Percentiles rank a stretch among this genome's conserved stretches.
Conservation (phyloP, 2,797 vertebrate genomes). For the Cygnus olor region DNA sequence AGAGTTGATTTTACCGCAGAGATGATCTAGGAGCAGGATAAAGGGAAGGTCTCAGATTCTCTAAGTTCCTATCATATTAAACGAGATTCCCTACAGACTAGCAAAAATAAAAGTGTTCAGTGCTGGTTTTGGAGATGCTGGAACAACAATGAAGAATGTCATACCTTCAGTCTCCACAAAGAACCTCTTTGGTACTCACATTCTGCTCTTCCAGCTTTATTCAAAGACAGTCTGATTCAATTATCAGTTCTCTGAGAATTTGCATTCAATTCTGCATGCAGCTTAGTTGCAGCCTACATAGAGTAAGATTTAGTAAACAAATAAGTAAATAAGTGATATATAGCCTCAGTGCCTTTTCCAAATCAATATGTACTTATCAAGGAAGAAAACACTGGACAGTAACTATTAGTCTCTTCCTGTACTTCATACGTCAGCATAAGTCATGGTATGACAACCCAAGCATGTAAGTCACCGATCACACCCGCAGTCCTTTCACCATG, state of each 20-base stretch:
- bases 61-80: constrained; percentile 17
- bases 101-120: not conserved
- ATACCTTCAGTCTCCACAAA: not conserved
- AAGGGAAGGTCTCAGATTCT: not conserved
- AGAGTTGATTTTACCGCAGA: not conserved
- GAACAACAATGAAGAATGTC: not conserved
- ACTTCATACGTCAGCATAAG: not conserved
- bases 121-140: not conserved
- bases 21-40: not conserved
- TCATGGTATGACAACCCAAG: not conserved
- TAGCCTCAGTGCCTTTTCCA: not conserved
- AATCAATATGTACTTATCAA: not conserved
- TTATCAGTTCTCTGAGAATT: not conserved
- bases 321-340: not conserved
- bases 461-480: not conserved
- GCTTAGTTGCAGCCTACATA: not conserved
- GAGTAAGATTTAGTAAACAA: not conserved
- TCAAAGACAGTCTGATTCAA: not conserved
- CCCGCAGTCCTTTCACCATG: not conserved
- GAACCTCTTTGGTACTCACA: not conserved
- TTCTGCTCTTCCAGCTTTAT: constrained; percentile 1
- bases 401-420: not conserved
- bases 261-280: not conserved
- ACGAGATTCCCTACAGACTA: not conserved
- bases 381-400: not conserved